phyloP scores from a whole-genome alignment of 2,113 vertebrate genomes.

The Seriola quinqueradiata region DNA sequence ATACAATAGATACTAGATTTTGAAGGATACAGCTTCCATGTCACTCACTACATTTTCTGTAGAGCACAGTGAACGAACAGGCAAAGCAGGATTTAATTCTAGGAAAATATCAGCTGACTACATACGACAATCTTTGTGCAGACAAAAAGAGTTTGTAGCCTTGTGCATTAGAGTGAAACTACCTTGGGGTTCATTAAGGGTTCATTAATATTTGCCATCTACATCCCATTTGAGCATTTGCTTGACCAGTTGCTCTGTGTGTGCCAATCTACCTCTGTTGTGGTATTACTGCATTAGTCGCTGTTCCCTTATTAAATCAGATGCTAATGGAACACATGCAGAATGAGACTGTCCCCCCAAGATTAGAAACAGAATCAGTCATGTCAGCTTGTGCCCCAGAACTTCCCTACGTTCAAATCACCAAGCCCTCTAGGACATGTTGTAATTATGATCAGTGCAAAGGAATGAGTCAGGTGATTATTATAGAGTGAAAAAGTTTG shows the following conservation, averaged over 20 bases:
- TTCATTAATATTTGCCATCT: not conserved
- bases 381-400: not conserved
- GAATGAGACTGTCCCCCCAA: not conserved
- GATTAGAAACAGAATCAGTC: not conserved
- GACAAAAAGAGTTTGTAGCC: not conserved
- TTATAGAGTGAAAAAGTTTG: too few species aligned
- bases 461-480: not conserved
- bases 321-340: not conserved
- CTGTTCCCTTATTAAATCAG: conserved; percentile 5
- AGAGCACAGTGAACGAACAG: too few species aligned
- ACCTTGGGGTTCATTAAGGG: not conserved
- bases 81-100: too few species aligned
- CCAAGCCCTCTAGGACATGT: not conserved
- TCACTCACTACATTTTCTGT: too few species aligned
- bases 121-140: not conserved
- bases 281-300: not conserved
- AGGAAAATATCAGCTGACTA: too few species aligned
- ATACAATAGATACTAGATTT: not conserved
- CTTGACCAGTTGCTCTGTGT: not conserved
- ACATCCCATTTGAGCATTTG: conserved; percentile 4
- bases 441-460: not conserved
- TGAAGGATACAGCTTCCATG: too few species aligned
- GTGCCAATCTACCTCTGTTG: not conserved
- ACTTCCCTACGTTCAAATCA: not conserved
- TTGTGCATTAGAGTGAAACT: not conserved